A percentile compares a stretch with the other conserved stretches of the same genome.
phyloP scores from a whole-genome alignment of 2,113 vertebrate species.

The Rhinolophus ferrumequinum region DNA sequence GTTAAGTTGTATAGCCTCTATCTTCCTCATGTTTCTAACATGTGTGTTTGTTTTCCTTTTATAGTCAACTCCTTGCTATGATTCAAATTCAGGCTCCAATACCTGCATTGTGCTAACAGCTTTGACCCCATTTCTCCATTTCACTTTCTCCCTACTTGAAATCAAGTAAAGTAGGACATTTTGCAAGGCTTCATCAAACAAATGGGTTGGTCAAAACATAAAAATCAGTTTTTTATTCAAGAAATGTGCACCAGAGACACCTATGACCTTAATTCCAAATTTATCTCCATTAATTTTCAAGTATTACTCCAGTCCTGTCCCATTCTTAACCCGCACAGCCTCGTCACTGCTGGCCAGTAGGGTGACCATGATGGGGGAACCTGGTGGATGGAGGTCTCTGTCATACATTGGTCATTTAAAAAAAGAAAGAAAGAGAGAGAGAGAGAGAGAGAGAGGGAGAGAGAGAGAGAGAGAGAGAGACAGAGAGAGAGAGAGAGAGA shows the following conservation, averaged over 20 bases:
- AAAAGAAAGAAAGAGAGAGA: neutral
- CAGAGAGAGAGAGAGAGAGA: too few relatives aligned
- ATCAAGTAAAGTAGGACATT: neutral
- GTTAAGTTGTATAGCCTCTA: neutral
- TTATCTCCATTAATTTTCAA: neutral
- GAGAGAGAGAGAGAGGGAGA: too few relatives aligned
- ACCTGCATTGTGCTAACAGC: neutral
- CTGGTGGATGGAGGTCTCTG: neutral
- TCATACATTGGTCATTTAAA: neutral
- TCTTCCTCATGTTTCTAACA: neutral
- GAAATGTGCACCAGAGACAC: neutral
- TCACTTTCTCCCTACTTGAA: neutral
- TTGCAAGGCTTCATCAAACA: neutral
- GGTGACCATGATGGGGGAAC: rapidly evolving
- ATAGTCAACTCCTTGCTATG: neutral
- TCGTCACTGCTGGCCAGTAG: neutral
- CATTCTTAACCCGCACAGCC: rapidly evolving
- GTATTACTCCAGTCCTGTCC: neutral
- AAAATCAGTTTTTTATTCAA: neutral
- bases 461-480: too few relatives aligned
- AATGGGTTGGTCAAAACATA: neutral
- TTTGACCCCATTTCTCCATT: neutral
- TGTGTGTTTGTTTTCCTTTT: neutral
- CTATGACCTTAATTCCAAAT: neutral
- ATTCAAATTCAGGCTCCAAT: neutral